These are phyloP conservation scores for Centropus unirufus DNA, from an alignment of 2,113 vertebrate genomes.

Conservation along the genomic window DNA sequence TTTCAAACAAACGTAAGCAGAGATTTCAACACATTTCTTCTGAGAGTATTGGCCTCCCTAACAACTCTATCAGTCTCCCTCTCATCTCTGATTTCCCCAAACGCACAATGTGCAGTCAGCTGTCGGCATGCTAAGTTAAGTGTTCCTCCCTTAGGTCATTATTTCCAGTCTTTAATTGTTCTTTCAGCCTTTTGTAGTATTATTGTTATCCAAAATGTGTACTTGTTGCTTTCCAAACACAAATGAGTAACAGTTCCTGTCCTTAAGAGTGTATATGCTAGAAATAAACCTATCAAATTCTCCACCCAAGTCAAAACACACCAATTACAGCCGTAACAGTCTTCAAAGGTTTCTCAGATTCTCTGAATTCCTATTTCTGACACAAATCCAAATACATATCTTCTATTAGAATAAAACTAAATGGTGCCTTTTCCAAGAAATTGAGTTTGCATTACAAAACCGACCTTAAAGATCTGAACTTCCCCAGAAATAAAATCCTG, in stretches of 20 bases:
- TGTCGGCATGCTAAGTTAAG: background rate
- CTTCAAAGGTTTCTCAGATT: slow-evolving; percentile 46
- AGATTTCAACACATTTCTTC: background rate
- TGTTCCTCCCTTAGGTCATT: slow-evolving; percentile 53
- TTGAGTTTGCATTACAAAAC: background rate
- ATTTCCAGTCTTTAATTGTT: slow-evolving; percentile 67
- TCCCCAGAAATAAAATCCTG: background rate
- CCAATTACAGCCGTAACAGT: slow-evolving; percentile 19
- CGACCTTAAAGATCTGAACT: background rate
- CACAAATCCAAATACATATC: slow-evolving; percentile 21
- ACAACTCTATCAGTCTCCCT: background rate
- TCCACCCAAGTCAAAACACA: slow-evolving; percentile 58
- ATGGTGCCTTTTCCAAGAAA: background rate
- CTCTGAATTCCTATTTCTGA: slow-evolving; percentile 32
- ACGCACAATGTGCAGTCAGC: background rate
- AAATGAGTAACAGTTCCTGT: slow-evolving; percentile 72
- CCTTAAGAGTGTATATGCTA: slow-evolving; percentile 31
- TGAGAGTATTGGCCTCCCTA: background rate
- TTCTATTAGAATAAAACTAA: slow-evolving; percentile 1
- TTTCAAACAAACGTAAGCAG: slow-evolving; percentile 15
- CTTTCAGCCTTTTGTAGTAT: slow-evolving; percentile 55
- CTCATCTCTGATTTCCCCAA: background rate
- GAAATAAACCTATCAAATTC: slow-evolving; percentile 55
- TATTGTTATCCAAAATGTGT: slow-evolving; percentile 39
- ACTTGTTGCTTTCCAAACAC: slow-evolving; percentile 57